Conservation (phyloP, 2,888 invertebrate genomes). For the Platynereis dumerilii region DNA sequence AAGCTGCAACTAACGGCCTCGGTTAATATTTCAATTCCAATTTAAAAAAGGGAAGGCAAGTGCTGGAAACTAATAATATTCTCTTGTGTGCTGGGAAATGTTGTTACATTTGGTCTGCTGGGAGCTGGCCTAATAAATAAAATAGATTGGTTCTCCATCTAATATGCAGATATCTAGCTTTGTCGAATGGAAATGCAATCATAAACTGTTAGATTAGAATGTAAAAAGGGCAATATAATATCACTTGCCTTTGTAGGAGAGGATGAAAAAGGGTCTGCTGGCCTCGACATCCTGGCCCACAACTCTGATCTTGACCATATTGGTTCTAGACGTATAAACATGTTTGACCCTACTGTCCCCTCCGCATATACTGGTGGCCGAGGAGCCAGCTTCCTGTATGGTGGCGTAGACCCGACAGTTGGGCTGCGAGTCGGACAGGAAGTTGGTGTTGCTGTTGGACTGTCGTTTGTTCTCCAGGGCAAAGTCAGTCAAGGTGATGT, state of each 20-base stretch:
- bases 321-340: constrained; percentile 18
- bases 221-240: too few relatives aligned
- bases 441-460: background rate
- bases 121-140: too few relatives aligned
- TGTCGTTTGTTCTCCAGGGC: constrained; percentile 9
- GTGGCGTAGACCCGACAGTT: constrained; percentile 22
- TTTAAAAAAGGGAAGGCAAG: too few relatives aligned
- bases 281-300: constrained; percentile 15
- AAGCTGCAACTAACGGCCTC: too few relatives aligned
- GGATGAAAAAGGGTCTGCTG: constrained; percentile 12
- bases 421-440: background rate
- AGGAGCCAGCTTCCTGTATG: constrained; percentile 17
- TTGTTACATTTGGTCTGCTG: too few relatives aligned
- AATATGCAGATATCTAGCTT: too few relatives aligned
- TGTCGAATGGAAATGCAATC: too few relatives aligned
- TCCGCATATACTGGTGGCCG: constrained; percentile 10
- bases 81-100: too few relatives aligned
- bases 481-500: constrained; percentile 19
- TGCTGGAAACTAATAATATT: too few relatives aligned
- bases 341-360: constrained; percentile 7
- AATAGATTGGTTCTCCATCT: too few relatives aligned
- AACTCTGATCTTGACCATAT: constrained; percentile 16
- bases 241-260: constrained; percentile 16
- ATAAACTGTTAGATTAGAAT: too few relatives aligned
- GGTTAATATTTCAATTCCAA: too few relatives aligned